Evolutionary conservation across 2,888 invertebrate genomes (phyloP).

Genomic region (Tuta absoluta): DNA sequence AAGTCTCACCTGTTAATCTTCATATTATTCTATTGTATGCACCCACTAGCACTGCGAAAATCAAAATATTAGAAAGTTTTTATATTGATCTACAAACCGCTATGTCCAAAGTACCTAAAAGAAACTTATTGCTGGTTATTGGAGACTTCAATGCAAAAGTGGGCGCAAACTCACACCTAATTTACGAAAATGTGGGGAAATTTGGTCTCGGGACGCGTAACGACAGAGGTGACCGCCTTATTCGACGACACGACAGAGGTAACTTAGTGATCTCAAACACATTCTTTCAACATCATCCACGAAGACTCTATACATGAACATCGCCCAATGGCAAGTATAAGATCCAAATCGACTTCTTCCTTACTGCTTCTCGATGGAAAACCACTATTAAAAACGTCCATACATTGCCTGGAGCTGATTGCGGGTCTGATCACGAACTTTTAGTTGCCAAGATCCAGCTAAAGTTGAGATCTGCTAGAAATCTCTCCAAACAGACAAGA

Average conservation of each 20-base stretch:
- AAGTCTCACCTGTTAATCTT: constrained; percentile 11
- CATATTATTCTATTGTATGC: constrained; percentile 18
- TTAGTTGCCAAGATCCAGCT: constrained; percentile 19
- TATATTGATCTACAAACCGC: background rate
- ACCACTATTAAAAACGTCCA: constrained; percentile 30
- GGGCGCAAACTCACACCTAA: constrained; percentile 23
- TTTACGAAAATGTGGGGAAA: constrained; percentile 23
- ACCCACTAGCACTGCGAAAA: background rate
- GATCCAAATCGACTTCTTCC: constrained; percentile 36
- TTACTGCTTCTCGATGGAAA: constrained; percentile 32
- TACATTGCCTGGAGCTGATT: constrained; percentile 30
- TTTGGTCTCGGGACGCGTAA: constrained; percentile 29
- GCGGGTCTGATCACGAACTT: constrained; percentile 22
- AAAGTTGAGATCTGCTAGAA: constrained; percentile 25
- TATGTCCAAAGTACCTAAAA: constrained; percentile 32
- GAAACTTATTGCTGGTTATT: constrained; percentile 30
- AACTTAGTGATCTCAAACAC: background rate
- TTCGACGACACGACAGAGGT: constrained; percentile 35
- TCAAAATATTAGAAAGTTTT: background rate
- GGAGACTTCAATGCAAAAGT: constrained; percentile 36
- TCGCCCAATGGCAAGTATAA: constrained; percentile 29
- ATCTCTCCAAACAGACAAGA: background rate
- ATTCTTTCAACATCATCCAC: constrained; percentile 10
- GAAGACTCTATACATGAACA: constrained; percentile 28
- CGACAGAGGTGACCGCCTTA: constrained; percentile 23